phyloP scores from a whole-genome alignment of 2,113 vertebrate genomes.

The Melanostigma gelatinosum region DNA sequence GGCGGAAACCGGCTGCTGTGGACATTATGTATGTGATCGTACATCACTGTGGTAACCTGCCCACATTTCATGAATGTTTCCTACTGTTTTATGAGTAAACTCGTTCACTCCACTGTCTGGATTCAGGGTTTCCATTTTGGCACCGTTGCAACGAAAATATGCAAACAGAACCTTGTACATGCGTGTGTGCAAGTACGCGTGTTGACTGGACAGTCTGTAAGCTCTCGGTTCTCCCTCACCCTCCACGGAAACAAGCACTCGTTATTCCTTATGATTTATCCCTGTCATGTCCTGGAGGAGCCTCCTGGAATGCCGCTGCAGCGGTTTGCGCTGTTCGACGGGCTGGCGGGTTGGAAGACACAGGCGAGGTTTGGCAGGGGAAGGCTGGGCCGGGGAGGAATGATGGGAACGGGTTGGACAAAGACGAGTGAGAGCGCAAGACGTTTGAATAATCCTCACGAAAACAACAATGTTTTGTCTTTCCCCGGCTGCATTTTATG shows the following conservation, averaged over 20 bases:
- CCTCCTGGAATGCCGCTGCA: conserved; percentile 62
- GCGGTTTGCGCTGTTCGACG: conserved; percentile 57
- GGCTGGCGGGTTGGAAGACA: conserved; percentile 61
- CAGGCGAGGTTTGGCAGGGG: conserved; percentile 67
- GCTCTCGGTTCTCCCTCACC: conserved; percentile 35
- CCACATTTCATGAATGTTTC: neutral
- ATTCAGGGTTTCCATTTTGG: conserved; percentile 16
- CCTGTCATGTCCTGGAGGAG: conserved; percentile 55
- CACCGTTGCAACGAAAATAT: conserved; percentile 26
- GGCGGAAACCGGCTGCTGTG: neutral
- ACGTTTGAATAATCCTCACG: conserved; percentile 46
- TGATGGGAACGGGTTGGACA: conserved; percentile 64
- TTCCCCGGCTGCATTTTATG: neutral
- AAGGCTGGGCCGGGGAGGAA: conserved; percentile 42
- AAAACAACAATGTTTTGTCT: conserved; percentile 33
- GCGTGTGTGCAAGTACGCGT: conserved; percentile 22
- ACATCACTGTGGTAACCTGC: neutral
- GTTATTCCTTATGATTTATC: conserved; percentile 63
- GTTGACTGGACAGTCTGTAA: conserved; percentile 20
- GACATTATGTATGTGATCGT: neutral
- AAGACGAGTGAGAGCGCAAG: conserved; percentile 19
- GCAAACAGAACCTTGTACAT: conserved; percentile 33
- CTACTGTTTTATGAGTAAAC: neutral
- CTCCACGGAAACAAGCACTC: conserved; percentile 52
- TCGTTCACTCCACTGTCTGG: conserved; percentile 4